phyloP scores from a whole-genome alignment of 2,797 vertebrate genomes.

The Tiaroga cobitis region DNA sequence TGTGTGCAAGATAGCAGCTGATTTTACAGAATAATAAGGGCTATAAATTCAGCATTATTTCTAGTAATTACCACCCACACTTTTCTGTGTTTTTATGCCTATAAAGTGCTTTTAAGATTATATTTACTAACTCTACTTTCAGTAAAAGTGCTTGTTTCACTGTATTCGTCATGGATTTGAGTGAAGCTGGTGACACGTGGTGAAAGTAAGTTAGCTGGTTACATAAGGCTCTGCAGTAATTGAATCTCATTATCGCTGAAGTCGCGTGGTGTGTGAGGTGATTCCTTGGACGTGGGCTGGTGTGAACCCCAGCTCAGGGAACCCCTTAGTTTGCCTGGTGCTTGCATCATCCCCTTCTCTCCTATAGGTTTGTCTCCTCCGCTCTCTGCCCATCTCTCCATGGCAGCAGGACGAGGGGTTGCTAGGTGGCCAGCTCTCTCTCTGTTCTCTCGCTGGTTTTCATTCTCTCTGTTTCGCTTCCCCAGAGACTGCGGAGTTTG shows the following conservation, averaged over 20 bases:
- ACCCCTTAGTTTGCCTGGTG: conserved; percentile 56
- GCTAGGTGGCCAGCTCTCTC: conserved; percentile 12
- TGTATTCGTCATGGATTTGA: conserved; percentile 20
- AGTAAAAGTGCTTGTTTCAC: conserved; percentile 23
- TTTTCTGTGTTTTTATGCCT: not conserved
- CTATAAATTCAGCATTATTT: not conserved
- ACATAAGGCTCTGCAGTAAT: conserved; percentile 61
- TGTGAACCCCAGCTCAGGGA: conserved; percentile 53
- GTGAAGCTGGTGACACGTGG: not conserved
- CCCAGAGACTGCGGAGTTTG: conserved; percentile 45
- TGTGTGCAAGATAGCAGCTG: not conserved
- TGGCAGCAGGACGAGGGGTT: conserved; percentile 26
- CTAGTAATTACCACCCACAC: not conserved
- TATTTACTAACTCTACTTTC: not conserved
- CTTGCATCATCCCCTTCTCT: conserved; percentile 50
- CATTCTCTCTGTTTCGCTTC: conserved; percentile 12
- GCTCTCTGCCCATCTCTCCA: conserved; percentile 19
- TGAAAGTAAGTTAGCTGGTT: conserved; percentile 47
- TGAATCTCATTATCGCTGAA: conserved; percentile 62
- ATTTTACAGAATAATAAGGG: not conserved
- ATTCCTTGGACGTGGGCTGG: conserved; percentile 47
- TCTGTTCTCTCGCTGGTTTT: conserved; percentile 9
- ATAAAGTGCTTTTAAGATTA: not conserved
- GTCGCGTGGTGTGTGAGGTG: conserved; percentile 35
- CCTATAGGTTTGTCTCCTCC: not conserved